Conservation (phyloP, 2,888 invertebrate species). For the Gandaritis pyraliata region DNA sequence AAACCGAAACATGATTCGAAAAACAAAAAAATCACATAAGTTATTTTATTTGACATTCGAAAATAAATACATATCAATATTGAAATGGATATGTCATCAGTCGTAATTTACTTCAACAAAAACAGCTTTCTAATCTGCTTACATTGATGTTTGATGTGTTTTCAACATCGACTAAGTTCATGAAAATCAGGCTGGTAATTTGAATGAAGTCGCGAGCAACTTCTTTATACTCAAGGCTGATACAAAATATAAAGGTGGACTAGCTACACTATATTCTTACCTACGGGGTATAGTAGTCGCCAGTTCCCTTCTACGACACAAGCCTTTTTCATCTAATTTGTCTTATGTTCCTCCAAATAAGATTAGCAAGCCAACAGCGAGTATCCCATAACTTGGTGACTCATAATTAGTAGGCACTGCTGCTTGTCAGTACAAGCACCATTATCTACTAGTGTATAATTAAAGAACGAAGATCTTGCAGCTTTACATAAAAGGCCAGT, state of each 20-base stretch:
- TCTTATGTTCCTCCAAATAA: constrained; percentile 56
- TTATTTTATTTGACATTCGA: too few relatives aligned
- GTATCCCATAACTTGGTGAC: constrained; percentile 13
- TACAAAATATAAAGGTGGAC: neutral
- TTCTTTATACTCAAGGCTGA: too few relatives aligned
- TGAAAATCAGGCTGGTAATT: too few relatives aligned
- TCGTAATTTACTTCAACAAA: too few relatives aligned
- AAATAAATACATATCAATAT: too few relatives aligned
- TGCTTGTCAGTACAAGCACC: neutral
- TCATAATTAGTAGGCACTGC: constrained; percentile 23
- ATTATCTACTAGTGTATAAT: too few relatives aligned
- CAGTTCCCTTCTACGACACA: constrained; percentile 46
- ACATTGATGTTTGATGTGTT: too few relatives aligned
- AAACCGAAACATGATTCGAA: neutral
- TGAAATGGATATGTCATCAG: too few relatives aligned
- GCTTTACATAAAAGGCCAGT: neutral
- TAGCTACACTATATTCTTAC: neutral
- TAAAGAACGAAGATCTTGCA: neutral
- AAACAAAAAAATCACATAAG: too few relatives aligned
- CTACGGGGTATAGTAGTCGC: constrained; percentile 7
- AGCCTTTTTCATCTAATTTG: constrained; percentile 56
- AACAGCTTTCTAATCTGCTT: too few relatives aligned
- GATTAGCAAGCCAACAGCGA: constrained; percentile 40
- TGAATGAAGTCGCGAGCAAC: too few relatives aligned
- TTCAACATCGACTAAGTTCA: too few relatives aligned